Evolutionary conservation across 2,113 vertebrate species (phyloP).

Genomic region (Acrocephalus arundinaceus): DNA sequence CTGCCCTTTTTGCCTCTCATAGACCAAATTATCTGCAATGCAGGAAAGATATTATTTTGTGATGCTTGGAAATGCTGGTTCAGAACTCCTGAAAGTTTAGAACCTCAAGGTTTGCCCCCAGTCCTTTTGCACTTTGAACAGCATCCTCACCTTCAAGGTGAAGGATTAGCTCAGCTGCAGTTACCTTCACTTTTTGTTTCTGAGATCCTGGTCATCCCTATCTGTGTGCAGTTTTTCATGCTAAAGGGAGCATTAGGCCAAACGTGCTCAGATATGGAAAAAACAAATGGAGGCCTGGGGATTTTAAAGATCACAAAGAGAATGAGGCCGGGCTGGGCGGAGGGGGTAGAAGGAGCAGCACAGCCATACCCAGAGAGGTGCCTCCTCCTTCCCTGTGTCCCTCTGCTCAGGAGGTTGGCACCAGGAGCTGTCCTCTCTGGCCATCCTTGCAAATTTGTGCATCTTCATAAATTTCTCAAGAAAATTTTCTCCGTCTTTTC

Average conservation of each 20-base stretch:
- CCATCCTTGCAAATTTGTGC: background rate
- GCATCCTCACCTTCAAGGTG: background rate
- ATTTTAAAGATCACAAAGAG: background rate
- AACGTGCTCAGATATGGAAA: background rate
- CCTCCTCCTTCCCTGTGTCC: background rate
- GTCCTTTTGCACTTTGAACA: background rate
- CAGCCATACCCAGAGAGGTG: rapidly evolving
- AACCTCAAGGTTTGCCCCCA: background rate
- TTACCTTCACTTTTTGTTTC: background rate
- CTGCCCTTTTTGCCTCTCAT: background rate
- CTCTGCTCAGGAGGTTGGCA: background rate
- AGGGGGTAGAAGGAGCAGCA: background rate
- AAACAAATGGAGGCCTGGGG: background rate
- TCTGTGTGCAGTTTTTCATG: background rate
- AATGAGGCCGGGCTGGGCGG: background rate
- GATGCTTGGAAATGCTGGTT: background rate
- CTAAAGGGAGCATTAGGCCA: background rate
- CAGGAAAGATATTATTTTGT: background rate
- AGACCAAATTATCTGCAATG: background rate
- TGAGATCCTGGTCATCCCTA: background rate
- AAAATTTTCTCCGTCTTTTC: background rate
- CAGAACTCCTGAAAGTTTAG: background rate
- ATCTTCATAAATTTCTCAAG: background rate
- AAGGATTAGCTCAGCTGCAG: background rate
- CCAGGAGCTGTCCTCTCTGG: background rate